Conservation (phyloP, 2,797 vertebrate genomes). For the Sitta carolinensis region DNA sequence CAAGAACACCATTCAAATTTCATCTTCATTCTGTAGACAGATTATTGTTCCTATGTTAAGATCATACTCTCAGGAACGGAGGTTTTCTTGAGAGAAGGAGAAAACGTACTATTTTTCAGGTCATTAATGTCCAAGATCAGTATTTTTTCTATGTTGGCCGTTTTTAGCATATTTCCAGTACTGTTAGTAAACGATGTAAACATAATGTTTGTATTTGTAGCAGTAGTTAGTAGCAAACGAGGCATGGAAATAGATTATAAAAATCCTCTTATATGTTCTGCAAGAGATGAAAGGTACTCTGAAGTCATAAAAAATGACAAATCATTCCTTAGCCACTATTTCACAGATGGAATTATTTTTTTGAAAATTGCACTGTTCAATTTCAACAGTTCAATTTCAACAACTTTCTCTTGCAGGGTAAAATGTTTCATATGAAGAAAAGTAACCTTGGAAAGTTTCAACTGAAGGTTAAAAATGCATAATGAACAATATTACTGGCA, state of each 20-base stretch:
- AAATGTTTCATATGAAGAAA: background rate
- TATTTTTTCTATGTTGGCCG: background rate
- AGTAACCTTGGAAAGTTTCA: background rate
- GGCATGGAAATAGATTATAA: background rate
- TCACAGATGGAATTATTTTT: background rate
- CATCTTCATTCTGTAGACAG: background rate
- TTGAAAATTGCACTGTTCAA: background rate
- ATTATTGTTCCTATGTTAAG: background rate
- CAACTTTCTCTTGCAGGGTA: background rate
- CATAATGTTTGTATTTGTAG: background rate
- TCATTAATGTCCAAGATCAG: background rate
- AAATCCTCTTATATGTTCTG: slow-evolving; percentile 4
- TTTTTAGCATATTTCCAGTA: background rate
- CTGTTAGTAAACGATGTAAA: background rate
- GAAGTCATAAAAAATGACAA: slow-evolving; percentile 12
- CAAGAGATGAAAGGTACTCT: slow-evolving; percentile 40
- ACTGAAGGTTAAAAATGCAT: background rate
- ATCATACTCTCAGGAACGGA: background rate
- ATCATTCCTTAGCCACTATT: background rate
- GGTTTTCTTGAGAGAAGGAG: background rate
- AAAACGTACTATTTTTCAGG: background rate
- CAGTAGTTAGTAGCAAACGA: background rate
- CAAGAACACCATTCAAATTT: background rate
- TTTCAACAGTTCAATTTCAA: background rate
- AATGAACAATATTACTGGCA: background rate